Base-by-base conservation (phyloP, 2,888 invertebrate genomes). In the Pelosia muscerda region DNA sequence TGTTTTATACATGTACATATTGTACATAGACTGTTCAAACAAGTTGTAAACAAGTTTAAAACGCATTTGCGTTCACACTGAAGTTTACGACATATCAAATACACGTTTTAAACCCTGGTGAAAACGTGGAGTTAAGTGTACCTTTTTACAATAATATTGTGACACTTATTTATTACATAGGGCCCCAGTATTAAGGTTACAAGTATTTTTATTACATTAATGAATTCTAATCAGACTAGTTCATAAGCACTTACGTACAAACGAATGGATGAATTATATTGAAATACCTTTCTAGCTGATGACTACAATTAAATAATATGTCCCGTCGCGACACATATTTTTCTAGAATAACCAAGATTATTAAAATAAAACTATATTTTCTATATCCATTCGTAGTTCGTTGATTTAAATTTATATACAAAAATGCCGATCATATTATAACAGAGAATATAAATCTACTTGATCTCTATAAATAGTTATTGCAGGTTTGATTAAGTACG, bases 271-370 rank as follows among this genome's bases (percentile, higher is more conserved):
- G 71, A 65, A 73, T 73, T 74, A 70, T n/a, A n/a, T 49, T n/a
- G 49, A 49, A 49, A n/a, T 19, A 49, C 6, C 9, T 8, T 31
- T 67, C 71, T 76, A 79, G 71, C 65, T 63, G 49, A 65, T 34
- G 67, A 76, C 74, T 79, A 57, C 5, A 71, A 65, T 68, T 59
- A 56, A 60, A n/a, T n/a, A 63, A 76, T 66, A 19, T 57, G 55
- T 49, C 49, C 9, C 19, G 9, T n/a, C 8, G 4, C 31, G 9
- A 10, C 10, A 31, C 31, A 49, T 49, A n/a, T 57, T 10, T 57
- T 8, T n/a, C 19, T 57, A 55, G 6, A 55, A 25, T 26, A 55
- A 23, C 55, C 26, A 55, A 38, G 38, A 59, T 34, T 59, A 59
- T 59, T 59, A 59, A 59, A 59, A 59, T 25, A 25, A 59, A 59